Conservation (phyloP, 2,797 vertebrate species). For the Agapornis canus region DNA sequence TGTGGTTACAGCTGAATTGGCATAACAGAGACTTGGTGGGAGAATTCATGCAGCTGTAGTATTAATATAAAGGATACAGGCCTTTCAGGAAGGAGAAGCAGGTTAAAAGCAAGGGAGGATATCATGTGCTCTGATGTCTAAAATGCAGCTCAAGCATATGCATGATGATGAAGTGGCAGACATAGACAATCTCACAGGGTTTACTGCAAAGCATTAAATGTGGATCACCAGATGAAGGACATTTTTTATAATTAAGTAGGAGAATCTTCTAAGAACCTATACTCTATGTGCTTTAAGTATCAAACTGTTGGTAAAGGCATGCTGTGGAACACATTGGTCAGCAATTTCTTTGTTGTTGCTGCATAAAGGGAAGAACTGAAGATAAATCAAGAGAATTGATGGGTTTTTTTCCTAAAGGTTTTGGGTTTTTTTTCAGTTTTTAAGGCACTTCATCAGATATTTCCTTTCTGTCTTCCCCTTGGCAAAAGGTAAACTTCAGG, state of each 20-base stretch:
- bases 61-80: not conserved
- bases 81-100: not conserved
- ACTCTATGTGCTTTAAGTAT: not conserved
- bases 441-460: not conserved
- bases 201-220: not conserved
- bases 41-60: not conserved
- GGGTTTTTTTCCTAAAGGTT: rapidly evolving
- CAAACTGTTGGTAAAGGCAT: not conserved
- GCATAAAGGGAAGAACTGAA: not conserved
- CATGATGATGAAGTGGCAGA: not conserved
- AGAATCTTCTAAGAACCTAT: not conserved
- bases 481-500: not conserved
- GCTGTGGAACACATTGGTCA: not conserved
- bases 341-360: not conserved
- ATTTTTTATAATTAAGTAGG: not conserved
- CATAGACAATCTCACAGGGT: not conserved
- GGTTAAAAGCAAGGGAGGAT: not conserved
- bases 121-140: not conserved
- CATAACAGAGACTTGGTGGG: not conserved
- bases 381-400: not conserved
- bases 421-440: not conserved
- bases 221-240: not conserved
- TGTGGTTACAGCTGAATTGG: not conserved
- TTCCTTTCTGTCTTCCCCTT: not conserved
- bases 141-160: not conserved